Evolutionary conservation across 2,888 invertebrate genomes (phyloP).

Genomic region (Schizotus pectinicornis): DNA sequence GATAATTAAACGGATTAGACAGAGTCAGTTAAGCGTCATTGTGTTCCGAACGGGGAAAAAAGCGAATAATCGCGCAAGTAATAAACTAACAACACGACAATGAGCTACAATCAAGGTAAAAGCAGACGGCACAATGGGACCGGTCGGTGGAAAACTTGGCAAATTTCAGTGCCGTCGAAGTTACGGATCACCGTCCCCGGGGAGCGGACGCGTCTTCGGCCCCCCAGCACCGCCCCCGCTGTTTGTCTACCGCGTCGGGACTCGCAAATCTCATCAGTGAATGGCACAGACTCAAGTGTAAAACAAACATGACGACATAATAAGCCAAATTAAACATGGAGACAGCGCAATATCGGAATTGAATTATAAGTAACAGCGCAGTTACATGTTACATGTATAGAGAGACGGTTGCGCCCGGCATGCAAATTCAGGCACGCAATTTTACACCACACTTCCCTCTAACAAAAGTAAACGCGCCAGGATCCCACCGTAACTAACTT

Average conservation of each 20-base stretch:
- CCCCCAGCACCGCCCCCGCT: slow-evolving; percentile 17
- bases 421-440: slow-evolving; percentile 51
- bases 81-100: slow-evolving; percentile 49
- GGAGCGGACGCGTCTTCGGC: slow-evolving; percentile 16
- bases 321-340: slow-evolving; percentile 55
- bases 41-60: slow-evolving; percentile 36
- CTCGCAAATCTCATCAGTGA: slow-evolving; percentile 52
- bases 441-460: slow-evolving; percentile 46
- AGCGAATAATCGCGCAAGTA: slow-evolving; percentile 38
- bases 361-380: slow-evolving; percentile 51
- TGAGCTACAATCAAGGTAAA: slow-evolving; percentile 52
- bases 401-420: slow-evolving; percentile 47
- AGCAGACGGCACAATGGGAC: slow-evolving; percentile 41
- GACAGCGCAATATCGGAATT: slow-evolving; percentile 53
- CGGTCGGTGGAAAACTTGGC: slow-evolving; percentile 44
- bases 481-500: slow-evolving; percentile 28
- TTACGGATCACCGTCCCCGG: slow-evolving; percentile 25
- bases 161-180: slow-evolving; percentile 24
- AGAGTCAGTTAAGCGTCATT: slow-evolving; percentile 41
- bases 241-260: slow-evolving; percentile 32
- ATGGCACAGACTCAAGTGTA: slow-evolving; percentile 52
- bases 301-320: slow-evolving; percentile 54
- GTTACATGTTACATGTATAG: slow-evolving; percentile 42
- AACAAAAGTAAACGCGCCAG: slow-evolving; percentile 27
- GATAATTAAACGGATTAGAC: slow-evolving; percentile 45